These are phyloP conservation scores for Pocillopora meandrina DNA, from an alignment of 92 coral and sea anemone genomes.

Conservation along the genomic window DNA sequence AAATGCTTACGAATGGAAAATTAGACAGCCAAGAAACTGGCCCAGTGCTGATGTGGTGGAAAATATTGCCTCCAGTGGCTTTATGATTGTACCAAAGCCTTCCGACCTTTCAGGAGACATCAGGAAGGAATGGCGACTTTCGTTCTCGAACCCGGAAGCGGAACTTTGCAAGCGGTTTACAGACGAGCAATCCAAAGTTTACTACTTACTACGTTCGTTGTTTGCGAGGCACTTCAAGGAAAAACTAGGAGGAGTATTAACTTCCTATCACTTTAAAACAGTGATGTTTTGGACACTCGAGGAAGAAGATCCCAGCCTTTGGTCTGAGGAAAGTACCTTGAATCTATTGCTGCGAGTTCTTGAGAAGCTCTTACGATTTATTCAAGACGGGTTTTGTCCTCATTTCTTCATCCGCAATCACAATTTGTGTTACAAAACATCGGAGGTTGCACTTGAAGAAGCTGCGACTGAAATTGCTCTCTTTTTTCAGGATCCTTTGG, in stretches of 20 bases:
- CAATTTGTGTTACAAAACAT: conserved; percentile 46
- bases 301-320: conserved; percentile 29
- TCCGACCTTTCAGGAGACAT: conserved; percentile 30
- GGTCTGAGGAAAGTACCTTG: conserved; percentile 28
- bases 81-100: conserved; percentile 41
- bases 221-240: conserved; percentile 23
- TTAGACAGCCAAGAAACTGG: conserved; percentile 41
- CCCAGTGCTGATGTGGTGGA: conserved; percentile 17
- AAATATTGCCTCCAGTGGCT: conserved; percentile 15
- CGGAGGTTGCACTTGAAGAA: conserved; percentile 10
- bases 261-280: conserved; percentile 49
- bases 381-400: conserved; percentile 26
- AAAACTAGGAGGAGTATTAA: conserved; percentile 17
- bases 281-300: conserved; percentile 54
- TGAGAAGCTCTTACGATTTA: conserved; percentile 2
- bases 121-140: conserved; percentile 39
- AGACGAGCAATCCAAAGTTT: conserved; percentile 36
- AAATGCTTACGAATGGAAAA: conserved; percentile 16
- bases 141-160: conserved; percentile 43
- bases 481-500: conserved; percentile 21
- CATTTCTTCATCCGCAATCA: conserved; percentile 41
- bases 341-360: conserved; percentile 21
- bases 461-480: conserved; percentile 8
- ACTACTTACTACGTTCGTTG: conserved; percentile 41
- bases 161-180: conserved; percentile 14